Percentiles rank a stretch among this genome's conserved stretches.
phyloP scores from a whole-genome alignment of 2,888 invertebrate genomes.

The Creontiades dilutus region DNA sequence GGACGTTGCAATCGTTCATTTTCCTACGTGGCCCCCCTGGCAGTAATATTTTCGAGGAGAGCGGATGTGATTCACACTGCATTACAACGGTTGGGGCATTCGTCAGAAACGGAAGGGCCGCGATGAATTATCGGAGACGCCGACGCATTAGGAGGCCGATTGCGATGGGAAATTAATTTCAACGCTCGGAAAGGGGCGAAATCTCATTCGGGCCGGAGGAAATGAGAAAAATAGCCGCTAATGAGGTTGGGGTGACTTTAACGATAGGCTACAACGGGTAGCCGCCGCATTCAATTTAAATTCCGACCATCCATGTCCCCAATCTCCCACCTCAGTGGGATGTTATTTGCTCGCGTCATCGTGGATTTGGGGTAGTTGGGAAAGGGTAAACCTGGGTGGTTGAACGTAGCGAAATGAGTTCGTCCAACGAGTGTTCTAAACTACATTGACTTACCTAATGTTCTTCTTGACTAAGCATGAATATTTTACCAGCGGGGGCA shows the following conservation, averaged over 20 bases:
- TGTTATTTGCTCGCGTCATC: too few species aligned
- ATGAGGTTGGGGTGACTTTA: conserved; percentile 62
- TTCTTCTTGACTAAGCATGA: too few species aligned
- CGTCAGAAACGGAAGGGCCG: not conserved
- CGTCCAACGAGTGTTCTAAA: too few species aligned
- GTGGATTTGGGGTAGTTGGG: too few species aligned
- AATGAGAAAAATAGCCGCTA: conserved; percentile 66
- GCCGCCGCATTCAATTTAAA: conserved; percentile 19
- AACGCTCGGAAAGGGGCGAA: conserved; percentile 58
- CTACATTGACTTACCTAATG: too few species aligned
- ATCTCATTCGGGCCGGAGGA: conserved; percentile 44
- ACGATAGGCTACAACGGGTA: conserved; percentile 52
- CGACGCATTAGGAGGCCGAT: conserved; percentile 12
- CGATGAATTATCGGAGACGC: conserved; percentile 33
- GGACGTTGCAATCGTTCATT: not conserved
- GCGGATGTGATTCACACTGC: conserved; percentile 21
- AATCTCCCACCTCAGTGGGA: not conserved
- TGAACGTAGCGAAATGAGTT: too few species aligned
- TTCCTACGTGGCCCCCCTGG: not conserved
- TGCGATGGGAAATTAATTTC: conserved; percentile 42
- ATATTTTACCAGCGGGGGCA: too few species aligned
- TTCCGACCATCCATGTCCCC: conserved; percentile 29
- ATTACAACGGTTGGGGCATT: not conserved
- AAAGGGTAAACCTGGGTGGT: too few species aligned
- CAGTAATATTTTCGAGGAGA: not conserved